Base-by-base conservation (phyloP, 2,888 invertebrate genomes). In the Drosophila borealis region DNA sequence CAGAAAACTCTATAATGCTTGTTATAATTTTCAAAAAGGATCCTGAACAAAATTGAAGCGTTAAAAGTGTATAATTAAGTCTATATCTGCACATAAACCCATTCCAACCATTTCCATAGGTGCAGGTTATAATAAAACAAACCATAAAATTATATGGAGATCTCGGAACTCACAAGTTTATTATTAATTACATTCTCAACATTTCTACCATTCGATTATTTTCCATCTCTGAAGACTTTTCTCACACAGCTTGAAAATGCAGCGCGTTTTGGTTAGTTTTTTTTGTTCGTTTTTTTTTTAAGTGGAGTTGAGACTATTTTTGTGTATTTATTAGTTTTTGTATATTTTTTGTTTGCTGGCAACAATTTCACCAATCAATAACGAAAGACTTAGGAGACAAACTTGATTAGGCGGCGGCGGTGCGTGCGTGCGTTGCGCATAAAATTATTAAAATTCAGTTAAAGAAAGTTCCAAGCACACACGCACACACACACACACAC, bases 371-470 rank as follows among this genome's bases (percentile, higher is more conserved):
- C 85, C 89, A 83, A 86, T 88, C 89, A 89, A 89, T 88, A 89
- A 86, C 87, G 90, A 83, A 87, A 81, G 84, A 83, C 87, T 89
- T 83, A 81, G 78, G 87, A 74, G 87, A 84, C 89, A 89, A 87
- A 89, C 89, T 89, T 87, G 85, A 89, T 88, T 88, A 86, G 84
- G 73, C 66, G 84, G 73, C 66, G 70, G 51, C 65, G 55, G 74
- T 80, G 83, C 87, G 89, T 88, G 82, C 89, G 71, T 78, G 78
- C 81, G 84, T 84, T 81, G 74, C 73, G 89, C 85, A 86, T 84
- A 85, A 89, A 86, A 86, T 89, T 89, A 86, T 89, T 86, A 86
- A 88, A 89, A 84, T 89, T 89, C 85, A 89, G 85, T 87, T 89
- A 84, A 84, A 84, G 89, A 84, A 84, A 84, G 89, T 89, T 89